Evolutionary conservation across 1,140 invertebrate genomes (phyloP).

Genomic region (Ceratina calcarata): DNA sequence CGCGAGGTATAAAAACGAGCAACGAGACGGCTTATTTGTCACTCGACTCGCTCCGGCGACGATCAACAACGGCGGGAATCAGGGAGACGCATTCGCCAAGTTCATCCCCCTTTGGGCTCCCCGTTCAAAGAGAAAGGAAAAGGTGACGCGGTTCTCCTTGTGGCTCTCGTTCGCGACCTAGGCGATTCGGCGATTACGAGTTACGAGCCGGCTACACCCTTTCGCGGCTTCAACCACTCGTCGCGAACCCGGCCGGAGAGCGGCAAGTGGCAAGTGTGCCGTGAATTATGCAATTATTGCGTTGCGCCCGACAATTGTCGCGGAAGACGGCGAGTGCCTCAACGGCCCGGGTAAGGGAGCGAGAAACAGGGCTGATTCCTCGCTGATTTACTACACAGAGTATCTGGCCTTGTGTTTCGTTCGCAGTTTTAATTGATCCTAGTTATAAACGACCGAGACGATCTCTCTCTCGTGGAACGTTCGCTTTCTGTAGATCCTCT

Average conservation of each 20-base stretch:
- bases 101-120: not conserved
- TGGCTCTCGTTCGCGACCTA: conserved; percentile 2
- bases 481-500: conserved; percentile 29
- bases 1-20: too few relatives aligned
- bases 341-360: conserved; percentile 55
- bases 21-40: too few relatives aligned
- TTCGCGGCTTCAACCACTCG: conserved; percentile 36
- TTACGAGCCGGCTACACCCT: conserved; percentile 42
- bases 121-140: not conserved
- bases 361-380: conserved; percentile 51
- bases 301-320: conserved; percentile 63
- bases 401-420: too few relatives aligned
- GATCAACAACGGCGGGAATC: too few relatives aligned
- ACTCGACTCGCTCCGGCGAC: too few relatives aligned
- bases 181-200: conserved; percentile 22
- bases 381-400: conserved; percentile 37
- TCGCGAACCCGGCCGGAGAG: not conserved
- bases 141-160: conserved; percentile 28
- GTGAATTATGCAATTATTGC: conserved; percentile 71
- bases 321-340: conserved; percentile 61
- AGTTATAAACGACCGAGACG: too few relatives aligned
- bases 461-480: conserved; percentile 1
- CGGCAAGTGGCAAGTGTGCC: conserved; percentile 55
- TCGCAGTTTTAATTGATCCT: too few relatives aligned
- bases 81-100: not conserved